phyloP scores from a whole-genome alignment of 2,113 vertebrate genomes.

The Corydoras maculifer region DNA sequence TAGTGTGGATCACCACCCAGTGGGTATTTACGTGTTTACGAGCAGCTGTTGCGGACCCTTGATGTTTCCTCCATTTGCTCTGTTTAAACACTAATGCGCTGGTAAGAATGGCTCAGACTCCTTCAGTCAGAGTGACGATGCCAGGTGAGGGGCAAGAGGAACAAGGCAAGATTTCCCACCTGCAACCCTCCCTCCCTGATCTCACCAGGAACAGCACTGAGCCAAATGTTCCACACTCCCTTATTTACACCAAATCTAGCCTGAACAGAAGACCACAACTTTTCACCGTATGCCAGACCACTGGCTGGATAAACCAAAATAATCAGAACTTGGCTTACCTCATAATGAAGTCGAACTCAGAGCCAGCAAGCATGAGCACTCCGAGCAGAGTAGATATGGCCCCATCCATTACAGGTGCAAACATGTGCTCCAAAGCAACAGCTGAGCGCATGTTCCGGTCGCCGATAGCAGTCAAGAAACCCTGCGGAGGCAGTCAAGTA shows the following conservation, averaged over 20 bases:
- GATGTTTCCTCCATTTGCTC: slow-evolving; percentile 73
- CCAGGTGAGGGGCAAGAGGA: slow-evolving; percentile 49
- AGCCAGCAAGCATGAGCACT: slow-evolving; percentile 94
- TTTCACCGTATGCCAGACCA: too few species aligned
- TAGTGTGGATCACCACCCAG: slow-evolving; percentile 54
- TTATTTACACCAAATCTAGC: too few species aligned
- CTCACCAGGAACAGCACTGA: too few species aligned
- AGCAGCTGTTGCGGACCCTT: slow-evolving; percentile 72
- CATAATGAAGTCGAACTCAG: slow-evolving; percentile 98
- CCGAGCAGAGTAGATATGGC: slow-evolving; percentile 96
- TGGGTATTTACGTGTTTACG: slow-evolving; percentile 69
- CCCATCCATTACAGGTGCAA: slow-evolving; percentile 90
- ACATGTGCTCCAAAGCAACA: slow-evolving; percentile 92
- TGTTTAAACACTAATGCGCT: slow-evolving; percentile 36
- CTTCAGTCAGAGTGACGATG: slow-evolving; percentile 56
- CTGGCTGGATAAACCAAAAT: too few species aligned
- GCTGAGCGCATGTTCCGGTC: slow-evolving; percentile 84
- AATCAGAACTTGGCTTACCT: slow-evolving; percentile 64
- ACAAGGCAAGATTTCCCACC: too few species aligned
- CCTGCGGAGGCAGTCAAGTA: slow-evolving; percentile 58
- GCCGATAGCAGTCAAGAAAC: slow-evolving; percentile 91
- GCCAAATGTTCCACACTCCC: too few species aligned
- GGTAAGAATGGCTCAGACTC: slow-evolving; percentile 27
- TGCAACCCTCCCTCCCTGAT: too few species aligned
- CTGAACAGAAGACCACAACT: too few species aligned